Conservation (phyloP, 35 echinoderm and acorn worm species). For the Ophioderma brevispina region DNA sequence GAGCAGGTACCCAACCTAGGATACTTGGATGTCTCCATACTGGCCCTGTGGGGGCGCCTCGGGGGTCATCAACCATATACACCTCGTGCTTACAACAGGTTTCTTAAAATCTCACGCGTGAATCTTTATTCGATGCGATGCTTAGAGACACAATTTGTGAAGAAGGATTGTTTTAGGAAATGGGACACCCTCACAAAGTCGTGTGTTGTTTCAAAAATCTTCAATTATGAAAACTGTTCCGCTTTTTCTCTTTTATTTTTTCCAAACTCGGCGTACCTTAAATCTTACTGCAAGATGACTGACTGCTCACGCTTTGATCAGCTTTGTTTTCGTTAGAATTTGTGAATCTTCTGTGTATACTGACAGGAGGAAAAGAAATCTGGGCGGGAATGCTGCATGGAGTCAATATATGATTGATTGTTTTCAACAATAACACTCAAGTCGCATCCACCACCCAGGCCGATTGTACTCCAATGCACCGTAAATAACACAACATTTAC, state of each 20-base stretch:
- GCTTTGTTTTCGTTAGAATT: too few species aligned
- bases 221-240: not conserved
- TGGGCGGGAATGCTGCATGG: not conserved
- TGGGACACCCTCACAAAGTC: conserved; percentile 8
- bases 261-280: too few species aligned
- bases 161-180: conserved; percentile 14
- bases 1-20: not conserved
- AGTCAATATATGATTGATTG: not conserved
- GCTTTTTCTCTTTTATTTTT: not conserved
- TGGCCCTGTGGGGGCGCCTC: not conserved
- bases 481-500: not conserved
- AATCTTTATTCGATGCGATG: not conserved
- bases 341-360: too few species aligned
- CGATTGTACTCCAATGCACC: not conserved
- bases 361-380: not conserved
- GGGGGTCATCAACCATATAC: not conserved
- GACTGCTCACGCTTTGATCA: not conserved
- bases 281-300: too few species aligned
- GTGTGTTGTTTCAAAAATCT: conserved; percentile 5
- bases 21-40: not conserved
- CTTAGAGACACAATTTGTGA: conserved; percentile 5
- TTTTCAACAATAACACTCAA: conserved; percentile 5
- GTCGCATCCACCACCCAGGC: not conserved
- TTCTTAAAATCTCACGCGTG: not conserved
- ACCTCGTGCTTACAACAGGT: not conserved